A percentile compares a stretch with the other conserved stretches of the same genome.
Conservation (phyloP, 2,113 vertebrate genomes). For the Ailuropoda melanoleuca region DNA sequence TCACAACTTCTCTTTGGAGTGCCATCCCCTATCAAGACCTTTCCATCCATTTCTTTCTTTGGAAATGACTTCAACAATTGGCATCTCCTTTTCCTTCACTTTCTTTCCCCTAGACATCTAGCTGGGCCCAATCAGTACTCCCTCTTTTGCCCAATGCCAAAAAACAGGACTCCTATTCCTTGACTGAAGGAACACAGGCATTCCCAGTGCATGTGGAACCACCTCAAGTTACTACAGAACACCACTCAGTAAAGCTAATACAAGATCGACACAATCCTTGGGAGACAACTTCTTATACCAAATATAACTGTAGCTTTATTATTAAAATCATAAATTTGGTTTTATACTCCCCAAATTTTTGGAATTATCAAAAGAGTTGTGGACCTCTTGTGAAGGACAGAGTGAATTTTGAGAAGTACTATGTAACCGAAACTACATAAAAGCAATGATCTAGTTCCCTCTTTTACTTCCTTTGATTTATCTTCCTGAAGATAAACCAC, state of each 20-base stretch:
- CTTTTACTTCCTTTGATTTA: slow-evolving; percentile 74
- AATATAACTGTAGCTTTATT: slow-evolving; percentile 30
- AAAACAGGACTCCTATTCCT: neutral
- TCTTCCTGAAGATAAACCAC: slow-evolving; percentile 78
- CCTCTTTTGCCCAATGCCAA: neutral
- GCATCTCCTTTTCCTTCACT: neutral
- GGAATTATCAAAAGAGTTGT: neutral
- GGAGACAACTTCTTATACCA: slow-evolving; percentile 38
- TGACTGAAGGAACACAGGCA: neutral
- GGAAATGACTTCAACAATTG: neutral
- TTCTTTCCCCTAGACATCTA: neutral
- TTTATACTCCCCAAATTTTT: slow-evolving; percentile 20
- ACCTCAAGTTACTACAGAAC: neutral
- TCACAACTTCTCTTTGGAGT: neutral
- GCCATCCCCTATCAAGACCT: neutral
- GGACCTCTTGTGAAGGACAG: neutral
- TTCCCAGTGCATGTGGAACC: neutral
- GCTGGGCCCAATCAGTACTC: neutral
- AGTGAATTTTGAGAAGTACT: slow-evolving; percentile 62
- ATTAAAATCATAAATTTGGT: neutral
- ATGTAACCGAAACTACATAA: slow-evolving; percentile 55
- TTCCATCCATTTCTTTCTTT: neutral
- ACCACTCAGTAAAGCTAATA: neutral
- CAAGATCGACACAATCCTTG: neutral
- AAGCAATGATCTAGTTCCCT: slow-evolving; percentile 69